Percentiles rank a stretch among this genome's conserved stretches.
Conservation (phyloP, 2,113 vertebrate genomes). For the Upupa epops region DNA sequence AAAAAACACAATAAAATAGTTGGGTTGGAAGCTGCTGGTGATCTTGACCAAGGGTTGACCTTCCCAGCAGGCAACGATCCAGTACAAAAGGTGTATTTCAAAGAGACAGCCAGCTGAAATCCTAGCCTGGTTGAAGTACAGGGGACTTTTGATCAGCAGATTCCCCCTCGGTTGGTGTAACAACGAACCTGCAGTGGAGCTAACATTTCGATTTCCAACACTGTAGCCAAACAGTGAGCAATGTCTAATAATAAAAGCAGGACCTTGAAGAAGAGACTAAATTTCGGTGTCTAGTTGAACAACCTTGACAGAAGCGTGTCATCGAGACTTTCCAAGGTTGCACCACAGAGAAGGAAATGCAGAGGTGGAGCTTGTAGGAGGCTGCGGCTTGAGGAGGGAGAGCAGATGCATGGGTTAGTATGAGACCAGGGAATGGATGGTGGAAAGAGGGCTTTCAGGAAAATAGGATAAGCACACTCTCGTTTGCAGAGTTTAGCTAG, state of each 20-base stretch:
- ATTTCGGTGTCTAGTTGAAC: neutral
- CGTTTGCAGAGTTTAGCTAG: neutral
- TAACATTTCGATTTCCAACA: neutral
- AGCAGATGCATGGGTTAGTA: too few species aligned
- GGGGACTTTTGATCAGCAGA: constrained; percentile 36
- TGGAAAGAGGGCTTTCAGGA: neutral
- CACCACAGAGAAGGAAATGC: neutral
- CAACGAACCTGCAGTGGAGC: neutral
- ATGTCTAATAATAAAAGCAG: constrained; percentile 22
- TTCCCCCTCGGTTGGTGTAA: constrained; percentile 12
- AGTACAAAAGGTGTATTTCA: neutral
- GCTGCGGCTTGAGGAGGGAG: neutral
- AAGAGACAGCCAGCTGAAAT: constrained; percentile 27
- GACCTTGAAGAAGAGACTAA: constrained; percentile 2
- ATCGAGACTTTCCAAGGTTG: neutral
- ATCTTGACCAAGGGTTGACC: constrained; percentile 26
- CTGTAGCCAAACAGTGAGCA: neutral
- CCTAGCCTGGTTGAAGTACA: neutral
- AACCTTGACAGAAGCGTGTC: constrained; percentile 17
- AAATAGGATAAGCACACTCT: neutral
- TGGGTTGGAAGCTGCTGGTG: neutral
- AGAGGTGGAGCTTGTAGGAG: neutral
- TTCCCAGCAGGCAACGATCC: neutral
- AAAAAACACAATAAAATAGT: neutral
- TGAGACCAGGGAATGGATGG: neutral